These are phyloP conservation scores for Loxodonta africana DNA, from an alignment of 2,113 vertebrate species.

Conservation along the genomic window DNA sequence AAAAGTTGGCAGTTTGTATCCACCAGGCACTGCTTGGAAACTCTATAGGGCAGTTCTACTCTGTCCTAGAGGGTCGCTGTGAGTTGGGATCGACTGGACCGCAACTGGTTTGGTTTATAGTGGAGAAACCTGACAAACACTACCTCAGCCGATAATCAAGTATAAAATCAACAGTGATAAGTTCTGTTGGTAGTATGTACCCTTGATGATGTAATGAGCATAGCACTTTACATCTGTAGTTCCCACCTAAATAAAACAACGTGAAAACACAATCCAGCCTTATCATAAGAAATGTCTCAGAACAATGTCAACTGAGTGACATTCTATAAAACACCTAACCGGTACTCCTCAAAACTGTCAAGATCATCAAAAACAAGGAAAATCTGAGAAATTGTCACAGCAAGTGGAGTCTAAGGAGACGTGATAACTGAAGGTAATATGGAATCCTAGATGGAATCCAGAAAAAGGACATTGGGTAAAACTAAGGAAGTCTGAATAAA, in stretches of 20 bases:
- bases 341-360: neutral
- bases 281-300: neutral
- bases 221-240: neutral
- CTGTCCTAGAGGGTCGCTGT: no score
- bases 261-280: neutral
- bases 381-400: neutral
- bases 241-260: neutral
- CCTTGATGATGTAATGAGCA: neutral
- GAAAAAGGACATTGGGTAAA: neutral
- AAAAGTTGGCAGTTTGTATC: no score
- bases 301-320: neutral
- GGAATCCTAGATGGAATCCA: neutral
- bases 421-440: neutral
- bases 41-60: no score
- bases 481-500: neutral
- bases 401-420: neutral
- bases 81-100: no score
- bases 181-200: neutral
- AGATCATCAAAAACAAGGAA: neutral
- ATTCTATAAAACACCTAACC: neutral
- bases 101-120: no score
- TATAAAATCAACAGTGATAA: neutral
- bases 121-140: neutral
- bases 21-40: no score
- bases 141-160: neutral